Base-by-base conservation (phyloP, 2,888 invertebrate species). In the Drosophila infuscata region DNA sequence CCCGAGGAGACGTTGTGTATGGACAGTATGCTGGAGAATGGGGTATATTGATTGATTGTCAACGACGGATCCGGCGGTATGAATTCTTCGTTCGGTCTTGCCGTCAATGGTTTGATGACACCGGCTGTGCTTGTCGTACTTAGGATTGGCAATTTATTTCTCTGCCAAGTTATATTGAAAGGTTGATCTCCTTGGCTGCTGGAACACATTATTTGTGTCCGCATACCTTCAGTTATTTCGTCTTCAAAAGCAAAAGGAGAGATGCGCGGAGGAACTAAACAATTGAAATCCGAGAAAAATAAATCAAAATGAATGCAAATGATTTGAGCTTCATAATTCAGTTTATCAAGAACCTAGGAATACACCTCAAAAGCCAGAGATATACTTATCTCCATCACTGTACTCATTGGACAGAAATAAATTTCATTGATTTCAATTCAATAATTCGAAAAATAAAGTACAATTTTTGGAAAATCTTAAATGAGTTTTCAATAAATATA, bases 241-340 rank as follows among this genome's bases (percentile, higher is more conserved):
- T 95, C 95, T 93, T 96, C 96, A 94, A 97, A 97, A 93, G 95
- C 95, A 94, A 97, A 97, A 90, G 97, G 96, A 92, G 95, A 96
- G 93, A 97, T 96, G 93, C 95, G 96, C 92, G 97, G 97, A 90
- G 95, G 94, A 94, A 97, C 97, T 97, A 83, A 79, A 78, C 65
- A 72, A 60, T 73, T 64, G 43, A 73, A 73, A 65, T 48, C 36
- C 32, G 58, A 56, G 30, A 38, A 76, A 49, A 43, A 49, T 52
- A 57, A 57, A 73, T 59, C 58, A n/a, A 56, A 59, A 49, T 36
- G 43, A 57, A 62, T 48, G 17, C 25, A 57, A 29, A 38, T 59
- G n/a, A 63, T 29, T 41, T 60, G 20, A 33, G 35, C 20, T 12
- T 58, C 9, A 17, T 30, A 30, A 32, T 43, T 30, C 17, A 58